Evolutionary conservation across 2,888 invertebrate species (phyloP).

Genomic region (Petrophora chlorosata): DNA sequence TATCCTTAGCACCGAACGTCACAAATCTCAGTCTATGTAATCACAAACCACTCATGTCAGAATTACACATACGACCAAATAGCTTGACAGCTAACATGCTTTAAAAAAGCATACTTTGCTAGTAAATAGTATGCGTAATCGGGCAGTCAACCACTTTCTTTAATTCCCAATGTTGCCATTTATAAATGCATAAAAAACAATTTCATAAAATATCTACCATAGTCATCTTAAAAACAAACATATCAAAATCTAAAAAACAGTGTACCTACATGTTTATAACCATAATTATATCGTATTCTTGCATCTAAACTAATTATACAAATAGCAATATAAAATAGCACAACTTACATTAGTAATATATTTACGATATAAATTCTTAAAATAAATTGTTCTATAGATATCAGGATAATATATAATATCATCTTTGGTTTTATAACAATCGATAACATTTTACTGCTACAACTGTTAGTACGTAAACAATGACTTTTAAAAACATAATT

Average conservation of each 20-base stretch:
- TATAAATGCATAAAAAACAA: conserved; percentile 31
- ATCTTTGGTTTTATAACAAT: conserved; percentile 71
- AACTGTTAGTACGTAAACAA: conserved; percentile 7
- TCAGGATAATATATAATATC: conserved; percentile 62
- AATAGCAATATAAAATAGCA: conserved; percentile 18
- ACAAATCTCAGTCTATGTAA: conserved; percentile 53
- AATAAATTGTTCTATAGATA: conserved; percentile 52
- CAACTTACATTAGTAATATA: conserved; percentile 36
- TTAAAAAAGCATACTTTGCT: background rate
- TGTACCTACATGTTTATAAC: conserved; percentile 27
- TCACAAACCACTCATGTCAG: conserved; percentile 40
- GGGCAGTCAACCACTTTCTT: background rate
- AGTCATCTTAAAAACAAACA: conserved; percentile 26
- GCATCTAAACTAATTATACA: conserved; percentile 21
- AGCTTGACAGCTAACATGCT: background rate
- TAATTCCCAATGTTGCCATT: conserved; percentile 27
- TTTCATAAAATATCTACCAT: conserved; percentile 29
- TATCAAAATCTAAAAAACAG: conserved; percentile 24
- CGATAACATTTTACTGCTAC: conserved; percentile 39
- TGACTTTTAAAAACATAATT: conserved; percentile 1
- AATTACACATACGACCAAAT: background rate
- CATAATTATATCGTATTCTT: conserved; percentile 34
- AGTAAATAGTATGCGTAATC: background rate
- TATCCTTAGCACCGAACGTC: conserved; percentile 46
- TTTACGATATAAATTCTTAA: conserved; percentile 43